These are phyloP conservation scores for Drosophila chauvacae DNA, from an alignment of 1,140 invertebrate genomes.

Conservation along the genomic window DNA sequence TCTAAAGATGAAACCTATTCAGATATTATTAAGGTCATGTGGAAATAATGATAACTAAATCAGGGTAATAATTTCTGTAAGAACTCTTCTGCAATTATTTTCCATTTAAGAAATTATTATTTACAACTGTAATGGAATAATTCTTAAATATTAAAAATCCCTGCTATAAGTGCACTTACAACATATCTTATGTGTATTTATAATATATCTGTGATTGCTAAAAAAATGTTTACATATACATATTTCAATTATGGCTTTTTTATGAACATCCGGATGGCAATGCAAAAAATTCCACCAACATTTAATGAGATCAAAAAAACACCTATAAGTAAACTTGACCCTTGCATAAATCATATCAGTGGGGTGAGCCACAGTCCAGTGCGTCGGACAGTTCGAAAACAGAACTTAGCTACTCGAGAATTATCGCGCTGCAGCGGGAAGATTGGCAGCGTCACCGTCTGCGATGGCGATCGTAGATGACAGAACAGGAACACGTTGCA, in stretches of 20 bases:
- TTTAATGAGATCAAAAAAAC: neutral
- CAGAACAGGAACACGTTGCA: conserved; percentile 6
- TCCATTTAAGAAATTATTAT: neutral
- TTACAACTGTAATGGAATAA: neutral
- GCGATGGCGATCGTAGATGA: neutral
- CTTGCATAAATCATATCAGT: conserved; percentile 24
- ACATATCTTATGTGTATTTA: neutral
- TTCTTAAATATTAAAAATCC: neutral
- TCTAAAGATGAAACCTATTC: neutral
- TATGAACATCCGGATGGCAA: conserved; percentile 13
- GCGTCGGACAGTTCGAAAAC: conserved; percentile 10
- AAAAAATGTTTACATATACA: neutral
- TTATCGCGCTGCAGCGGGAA: conserved; percentile 5
- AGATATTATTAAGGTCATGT: neutral
- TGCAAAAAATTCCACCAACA: conserved; percentile 1
- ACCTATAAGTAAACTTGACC: neutral
- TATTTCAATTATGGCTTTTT: neutral
- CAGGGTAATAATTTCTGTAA: too few relatives aligned
- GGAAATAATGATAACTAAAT: too few relatives aligned
- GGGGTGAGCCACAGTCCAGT: conserved; percentile 7
- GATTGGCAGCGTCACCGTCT: conserved; percentile 1
- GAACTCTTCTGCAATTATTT: neutral
- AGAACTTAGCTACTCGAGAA: neutral
- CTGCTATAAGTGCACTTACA: neutral
- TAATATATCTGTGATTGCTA: neutral